These are phyloP conservation scores for Leptopilina clavipes DNA, from an alignment of 1,140 invertebrate genomes.

Conservation along the genomic window DNA sequence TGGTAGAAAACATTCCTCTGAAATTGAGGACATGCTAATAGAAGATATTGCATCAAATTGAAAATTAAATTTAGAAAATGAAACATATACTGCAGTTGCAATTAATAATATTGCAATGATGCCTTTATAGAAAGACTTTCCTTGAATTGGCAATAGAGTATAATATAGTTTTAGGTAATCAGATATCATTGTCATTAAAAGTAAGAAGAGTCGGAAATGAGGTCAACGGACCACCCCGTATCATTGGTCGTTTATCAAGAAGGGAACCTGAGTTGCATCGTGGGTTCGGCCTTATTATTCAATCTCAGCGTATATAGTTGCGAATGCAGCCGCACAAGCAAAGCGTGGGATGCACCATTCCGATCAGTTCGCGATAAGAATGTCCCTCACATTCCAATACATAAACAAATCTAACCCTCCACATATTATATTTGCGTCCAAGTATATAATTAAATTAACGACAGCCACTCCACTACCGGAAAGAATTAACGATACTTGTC, in stretches of 20 bases:
- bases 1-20: no score
- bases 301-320: slow-evolving; percentile 31
- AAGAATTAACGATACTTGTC: slow-evolving; percentile 13
- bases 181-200: slow-evolving; percentile 22
- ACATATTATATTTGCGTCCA: not conserved
- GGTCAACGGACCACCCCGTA: slow-evolving; percentile 33
- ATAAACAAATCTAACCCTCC: slow-evolving; percentile 11
- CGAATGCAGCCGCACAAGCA: not conserved
- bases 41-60: no score
- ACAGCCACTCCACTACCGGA: not conserved
- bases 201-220: slow-evolving; percentile 21
- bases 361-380: slow-evolving; percentile 20
- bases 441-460: slow-evolving; percentile 8
- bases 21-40: no score
- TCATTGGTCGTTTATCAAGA: slow-evolving; percentile 18
- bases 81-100: no score
- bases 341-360: slow-evolving; percentile 21
- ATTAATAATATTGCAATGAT: no score
- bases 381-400: slow-evolving; percentile 20
- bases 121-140: no score
- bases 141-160: not conserved
- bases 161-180: slow-evolving; percentile 1
- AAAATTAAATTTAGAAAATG: no score
- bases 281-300: slow-evolving; percentile 25
- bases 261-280: slow-evolving; percentile 24